phyloP scores from a whole-genome alignment of 1,140 invertebrate genomes.

The Bombus huntii region DNA sequence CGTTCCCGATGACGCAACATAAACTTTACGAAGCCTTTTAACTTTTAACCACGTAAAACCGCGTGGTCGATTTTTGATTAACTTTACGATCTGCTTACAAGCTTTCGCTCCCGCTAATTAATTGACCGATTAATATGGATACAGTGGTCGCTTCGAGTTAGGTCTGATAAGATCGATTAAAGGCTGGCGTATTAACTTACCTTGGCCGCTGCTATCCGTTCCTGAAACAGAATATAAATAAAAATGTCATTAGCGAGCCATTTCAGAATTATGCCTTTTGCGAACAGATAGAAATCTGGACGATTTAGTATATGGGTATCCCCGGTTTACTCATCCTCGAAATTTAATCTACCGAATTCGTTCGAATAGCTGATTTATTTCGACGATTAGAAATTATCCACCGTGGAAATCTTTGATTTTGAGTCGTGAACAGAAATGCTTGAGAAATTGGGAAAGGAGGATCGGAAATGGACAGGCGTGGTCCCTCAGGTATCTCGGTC shows the following conservation, averaged over 20 bases:
- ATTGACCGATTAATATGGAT: not conserved
- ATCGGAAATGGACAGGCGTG: slow-evolving; percentile 53
- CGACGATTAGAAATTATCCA: slow-evolving; percentile 15
- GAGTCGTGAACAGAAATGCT: not conserved
- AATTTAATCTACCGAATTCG: not conserved
- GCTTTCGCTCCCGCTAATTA: too few relatives aligned
- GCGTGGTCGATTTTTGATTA: not conserved
- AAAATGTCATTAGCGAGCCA: not conserved
- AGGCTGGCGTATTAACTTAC: slow-evolving; percentile 17
- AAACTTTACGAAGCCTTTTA: not conserved
- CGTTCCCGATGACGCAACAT: not conserved
- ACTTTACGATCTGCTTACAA: not conserved
- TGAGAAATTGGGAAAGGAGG: slow-evolving; percentile 1
- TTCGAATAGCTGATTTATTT: not conserved
- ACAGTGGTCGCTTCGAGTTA: not conserved
- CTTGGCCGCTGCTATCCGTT: not conserved
- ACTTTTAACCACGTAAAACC: not conserved
- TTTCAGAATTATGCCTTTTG: not conserved
- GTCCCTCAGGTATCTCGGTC: slow-evolving; percentile 55
- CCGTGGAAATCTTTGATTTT: slow-evolving; percentile 1
- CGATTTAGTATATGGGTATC: not conserved
- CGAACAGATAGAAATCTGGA: not conserved
- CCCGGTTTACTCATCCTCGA: not conserved
- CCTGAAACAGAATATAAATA: slow-evolving; percentile 41
- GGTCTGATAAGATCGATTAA: not conserved